Evolutionary conservation across 1,140 invertebrate species (phyloP), one percentile per base, ranked within the genome.

Genomic region (Drosophila hydei): DNA sequence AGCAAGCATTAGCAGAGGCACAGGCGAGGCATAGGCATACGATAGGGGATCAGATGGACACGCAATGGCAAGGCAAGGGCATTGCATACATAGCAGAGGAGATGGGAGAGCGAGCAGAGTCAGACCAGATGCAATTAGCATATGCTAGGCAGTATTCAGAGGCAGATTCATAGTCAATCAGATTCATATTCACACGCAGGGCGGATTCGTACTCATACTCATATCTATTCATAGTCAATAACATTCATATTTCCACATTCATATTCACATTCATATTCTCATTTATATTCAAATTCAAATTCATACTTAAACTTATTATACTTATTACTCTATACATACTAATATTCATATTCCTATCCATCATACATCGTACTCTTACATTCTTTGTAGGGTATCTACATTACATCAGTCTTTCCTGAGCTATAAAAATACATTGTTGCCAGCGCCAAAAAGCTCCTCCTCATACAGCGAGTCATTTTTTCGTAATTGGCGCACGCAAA

Each of bases 401-500:
- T 42, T 18, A 6, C 38, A 42, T 14, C 38, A 16, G 7, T 8
- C 38, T 0, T n/a, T 6, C 4, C 38, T 16, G n/a, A 8, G 38
- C 38, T 18, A 42, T 16, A 16, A 42, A 42, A 42, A 16, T n/a
- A 42, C 38, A 16, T 42, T 42, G 38, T 42, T 42, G 38, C 2
- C 14, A 16, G 38, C 16, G 4, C 38, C 30, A 11, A 33, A 42
- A 42, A 42, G 8, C 38, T 14, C 14, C 16, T 5, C 3, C 16
- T 42, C 38, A 40, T 12, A 40, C 38, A 11, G 9, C 12, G 14
- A 14, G 27, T 30, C 38, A 2, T n/a, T 6, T 73, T 56, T 36
- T 77, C 81, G 81, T 88, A 87, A 87, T 87, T 87, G 83, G 81
- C 63, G 71, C 81, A 88, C 81, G 78, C 70, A 85, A 85, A 85